Evolutionary conservation across 1,140 invertebrate species (phyloP).

Genomic region (Solen grandis): DNA sequence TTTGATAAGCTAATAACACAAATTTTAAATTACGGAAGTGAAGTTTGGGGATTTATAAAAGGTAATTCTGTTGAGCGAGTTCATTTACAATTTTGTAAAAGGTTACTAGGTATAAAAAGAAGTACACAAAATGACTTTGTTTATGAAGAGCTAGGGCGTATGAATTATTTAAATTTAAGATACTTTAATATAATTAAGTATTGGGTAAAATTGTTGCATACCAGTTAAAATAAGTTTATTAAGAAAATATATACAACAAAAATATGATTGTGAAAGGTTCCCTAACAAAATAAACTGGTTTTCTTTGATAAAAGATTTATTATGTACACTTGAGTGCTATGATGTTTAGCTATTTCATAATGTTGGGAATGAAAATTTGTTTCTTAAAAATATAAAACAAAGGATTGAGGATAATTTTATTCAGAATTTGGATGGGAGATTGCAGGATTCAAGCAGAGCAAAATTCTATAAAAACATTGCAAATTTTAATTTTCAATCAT

Average conservation of each 20-base stretch:
- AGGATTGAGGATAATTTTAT: no score
- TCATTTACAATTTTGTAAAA: no score
- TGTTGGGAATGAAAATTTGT: no score
- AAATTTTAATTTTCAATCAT: neutral
- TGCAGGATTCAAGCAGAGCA: no score
- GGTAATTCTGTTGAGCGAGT: no score
- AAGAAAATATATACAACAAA: neutral
- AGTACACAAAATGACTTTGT: constrained; percentile 21
- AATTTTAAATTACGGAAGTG: constrained; percentile 12
- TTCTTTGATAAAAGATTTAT: neutral
- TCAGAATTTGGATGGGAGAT: no score
- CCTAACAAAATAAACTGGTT: constrained; percentile 10
- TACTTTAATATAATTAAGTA: no score
- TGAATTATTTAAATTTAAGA: no score
- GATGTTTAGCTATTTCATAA: constrained; percentile 5
- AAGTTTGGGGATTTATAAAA: constrained; percentile 11
- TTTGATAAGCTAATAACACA: constrained; percentile 20
- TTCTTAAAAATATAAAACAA: neutral
- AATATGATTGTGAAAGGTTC: neutral
- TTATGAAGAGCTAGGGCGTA: constrained; percentile 9
- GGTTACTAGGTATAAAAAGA: no score
- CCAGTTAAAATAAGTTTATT: neutral
- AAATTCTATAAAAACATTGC: neutral
- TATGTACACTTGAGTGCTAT: constrained; percentile 6
- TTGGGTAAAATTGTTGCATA: constrained; percentile 9